Evolutionary conservation across 2,888 invertebrate species (phyloP), one percentile per base, ranked within the genome.

Genomic region (Prostheceraeus crozeri): DNA sequence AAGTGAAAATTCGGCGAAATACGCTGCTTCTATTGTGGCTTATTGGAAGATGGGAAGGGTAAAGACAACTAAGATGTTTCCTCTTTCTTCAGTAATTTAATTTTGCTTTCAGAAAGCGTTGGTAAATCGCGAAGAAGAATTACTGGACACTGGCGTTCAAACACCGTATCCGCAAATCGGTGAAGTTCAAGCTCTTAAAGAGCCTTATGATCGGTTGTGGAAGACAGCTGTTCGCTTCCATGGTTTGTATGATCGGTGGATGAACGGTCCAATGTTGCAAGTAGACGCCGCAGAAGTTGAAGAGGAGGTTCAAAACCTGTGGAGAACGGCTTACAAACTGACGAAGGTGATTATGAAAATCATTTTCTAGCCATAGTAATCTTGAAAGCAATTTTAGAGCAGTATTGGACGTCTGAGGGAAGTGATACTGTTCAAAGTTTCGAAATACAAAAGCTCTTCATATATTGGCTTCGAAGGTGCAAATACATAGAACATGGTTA

Each of bases 211-310:
- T 61, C 72, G 70, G 62, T 67, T 75, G 28, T 75, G 75, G 75
- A 65, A 63, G 1, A 70, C 70, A 1, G 73, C 72, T 1, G 72
- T 74, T 56, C 69, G 67, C 14, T 74, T 75, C 67, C 72, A 74
- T 61, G 62, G 65, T 30, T 67, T 71, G 59, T 67, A 73, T 63
- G 73, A 75, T 63, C 71, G 71, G 60, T 76, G 75, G 75, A 71
- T 75, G 72, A 73, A 74, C 62, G 73, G 74, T 14, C 73, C 74
- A 1, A 64, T 76, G 14, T 66, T 75, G 19, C 67, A 72, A 52
- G 74, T 76, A 45, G 71, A 74, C 61, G 72, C 75, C 16, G 75
- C 74, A 63, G 70, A 69, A 40, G 75, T 76, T 1, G 75, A 74
- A 48, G 72, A 73, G 35, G 74, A 73, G 68, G 74, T 75, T 4